phyloP scores from a whole-genome alignment of 2,797 vertebrate genomes.

The Sarcoramphus papa region DNA sequence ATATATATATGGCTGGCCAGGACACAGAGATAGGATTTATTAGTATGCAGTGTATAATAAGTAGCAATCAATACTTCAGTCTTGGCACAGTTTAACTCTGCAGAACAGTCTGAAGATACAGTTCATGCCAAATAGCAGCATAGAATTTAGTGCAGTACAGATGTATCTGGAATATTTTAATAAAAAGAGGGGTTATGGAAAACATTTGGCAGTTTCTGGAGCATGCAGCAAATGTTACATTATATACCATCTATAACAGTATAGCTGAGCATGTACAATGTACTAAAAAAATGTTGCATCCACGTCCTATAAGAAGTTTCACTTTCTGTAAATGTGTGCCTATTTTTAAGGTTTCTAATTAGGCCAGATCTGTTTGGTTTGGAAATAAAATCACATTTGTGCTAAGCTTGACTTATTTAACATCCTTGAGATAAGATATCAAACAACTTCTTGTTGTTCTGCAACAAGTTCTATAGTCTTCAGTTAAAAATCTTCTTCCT shows the following conservation, averaged over 20 bases:
- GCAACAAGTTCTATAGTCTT: neutral
- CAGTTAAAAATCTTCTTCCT: neutral
- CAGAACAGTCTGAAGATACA: slow-evolving; percentile 18
- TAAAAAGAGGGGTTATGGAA: slow-evolving; percentile 10
- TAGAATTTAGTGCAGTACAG: slow-evolving; percentile 17
- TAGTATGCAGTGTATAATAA: neutral
- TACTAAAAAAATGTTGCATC: neutral
- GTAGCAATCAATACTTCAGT: slow-evolving; percentile 40
- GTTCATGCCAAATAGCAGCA: slow-evolving; percentile 18
- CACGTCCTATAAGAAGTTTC: neutral
- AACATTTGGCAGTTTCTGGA: slow-evolving; percentile 21
- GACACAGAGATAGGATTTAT: slow-evolving; percentile 15
- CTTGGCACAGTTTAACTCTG: slow-evolving; percentile 17
- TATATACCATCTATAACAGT: neutral
- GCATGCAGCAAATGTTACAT: neutral
- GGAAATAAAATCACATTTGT: neutral
- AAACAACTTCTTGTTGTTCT: too few relatives aligned
- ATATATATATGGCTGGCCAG: neutral
- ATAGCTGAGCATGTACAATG: neutral
- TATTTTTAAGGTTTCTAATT: neutral
- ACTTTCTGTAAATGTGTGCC: neutral
- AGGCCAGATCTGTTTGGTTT: neutral
- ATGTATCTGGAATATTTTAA: slow-evolving; percentile 31
- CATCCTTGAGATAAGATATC: neutral
- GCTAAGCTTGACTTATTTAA: neutral